Conservation (phyloP, 2,888 invertebrate species). For the Sarcophaga rosellei region DNA sequence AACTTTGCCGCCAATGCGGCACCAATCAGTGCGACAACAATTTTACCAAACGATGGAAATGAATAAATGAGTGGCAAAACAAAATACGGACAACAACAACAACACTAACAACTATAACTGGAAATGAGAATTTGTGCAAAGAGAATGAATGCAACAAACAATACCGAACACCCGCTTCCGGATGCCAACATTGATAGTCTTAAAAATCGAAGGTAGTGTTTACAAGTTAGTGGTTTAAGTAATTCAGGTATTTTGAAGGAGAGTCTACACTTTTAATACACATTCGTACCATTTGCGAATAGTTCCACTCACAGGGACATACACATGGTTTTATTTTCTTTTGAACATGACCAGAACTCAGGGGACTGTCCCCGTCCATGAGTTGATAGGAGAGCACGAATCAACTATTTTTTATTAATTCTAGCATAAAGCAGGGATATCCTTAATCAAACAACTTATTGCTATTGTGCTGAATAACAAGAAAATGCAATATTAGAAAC, state of each 20-base stretch:
- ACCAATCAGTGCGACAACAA: conserved; percentile 71
- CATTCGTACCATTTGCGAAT: accelerated
- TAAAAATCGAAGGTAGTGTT: conserved; percentile 28
- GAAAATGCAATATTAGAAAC: no score
- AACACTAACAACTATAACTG: not conserved
- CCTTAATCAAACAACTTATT: no score
- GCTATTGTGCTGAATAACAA: no score
- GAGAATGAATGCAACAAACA: conserved; percentile 63
- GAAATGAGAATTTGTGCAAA: conserved; percentile 31
- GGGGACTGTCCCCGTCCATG: no score
- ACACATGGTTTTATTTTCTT: no score
- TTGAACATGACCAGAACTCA: no score
- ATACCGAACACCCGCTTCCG: conserved; percentile 62
- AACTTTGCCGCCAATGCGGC: conserved; percentile 72
- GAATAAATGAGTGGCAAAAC: conserved; percentile 63
- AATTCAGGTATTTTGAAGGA: no score
- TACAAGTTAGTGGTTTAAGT: conserved; percentile 23
- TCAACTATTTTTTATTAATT: no score
- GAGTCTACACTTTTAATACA: no score
- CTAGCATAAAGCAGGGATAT: no score
- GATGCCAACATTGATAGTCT: conserved; percentile 31
- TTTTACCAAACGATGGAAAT: conserved; percentile 64
- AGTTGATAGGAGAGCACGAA: no score
- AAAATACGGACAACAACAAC: not conserved
- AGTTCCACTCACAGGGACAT: no score